Evolutionary conservation across 2,113 vertebrate genomes (phyloP).

Genomic region (Cariama cristata): DNA sequence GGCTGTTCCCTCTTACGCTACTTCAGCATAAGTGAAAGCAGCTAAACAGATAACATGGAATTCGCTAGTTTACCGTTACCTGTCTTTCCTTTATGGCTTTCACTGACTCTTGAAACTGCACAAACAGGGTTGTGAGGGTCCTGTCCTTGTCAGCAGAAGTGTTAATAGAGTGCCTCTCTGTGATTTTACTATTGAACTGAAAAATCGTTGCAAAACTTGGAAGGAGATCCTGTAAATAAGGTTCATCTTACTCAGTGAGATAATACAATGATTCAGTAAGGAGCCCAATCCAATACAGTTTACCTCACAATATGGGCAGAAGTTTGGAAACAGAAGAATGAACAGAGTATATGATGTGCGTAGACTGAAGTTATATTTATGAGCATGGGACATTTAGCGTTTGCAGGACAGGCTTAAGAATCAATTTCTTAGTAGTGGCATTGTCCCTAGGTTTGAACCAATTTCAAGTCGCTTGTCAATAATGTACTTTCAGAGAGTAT

Average conservation of each 20-base stretch:
- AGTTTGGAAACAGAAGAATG: not conserved
- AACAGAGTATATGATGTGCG: not conserved
- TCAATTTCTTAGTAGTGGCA: not conserved
- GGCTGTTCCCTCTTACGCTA: not conserved
- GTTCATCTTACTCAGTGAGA: not conserved
- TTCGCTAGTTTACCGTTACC: not conserved
- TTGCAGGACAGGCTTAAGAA: not conserved
- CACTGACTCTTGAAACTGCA: not conserved
- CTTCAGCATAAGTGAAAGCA: not conserved
- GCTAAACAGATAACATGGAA: not conserved
- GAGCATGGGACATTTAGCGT: accelerated
- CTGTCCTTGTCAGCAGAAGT: not conserved
- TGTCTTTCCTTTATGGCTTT: not conserved
- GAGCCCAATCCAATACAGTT: not conserved
- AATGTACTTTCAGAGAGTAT: not conserved
- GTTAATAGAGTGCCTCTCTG: not conserved
- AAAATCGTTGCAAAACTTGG: not conserved
- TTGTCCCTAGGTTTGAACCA: not conserved
- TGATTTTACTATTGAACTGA: not conserved
- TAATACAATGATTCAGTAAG: not conserved
- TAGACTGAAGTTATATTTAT: not conserved
- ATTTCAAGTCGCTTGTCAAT: not conserved
- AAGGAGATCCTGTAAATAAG: not conserved
- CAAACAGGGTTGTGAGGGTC: not conserved
- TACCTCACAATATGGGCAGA: not conserved